Base-by-base conservation (phyloP, 1,140 invertebrate species). In the Idris sp. region DNA sequence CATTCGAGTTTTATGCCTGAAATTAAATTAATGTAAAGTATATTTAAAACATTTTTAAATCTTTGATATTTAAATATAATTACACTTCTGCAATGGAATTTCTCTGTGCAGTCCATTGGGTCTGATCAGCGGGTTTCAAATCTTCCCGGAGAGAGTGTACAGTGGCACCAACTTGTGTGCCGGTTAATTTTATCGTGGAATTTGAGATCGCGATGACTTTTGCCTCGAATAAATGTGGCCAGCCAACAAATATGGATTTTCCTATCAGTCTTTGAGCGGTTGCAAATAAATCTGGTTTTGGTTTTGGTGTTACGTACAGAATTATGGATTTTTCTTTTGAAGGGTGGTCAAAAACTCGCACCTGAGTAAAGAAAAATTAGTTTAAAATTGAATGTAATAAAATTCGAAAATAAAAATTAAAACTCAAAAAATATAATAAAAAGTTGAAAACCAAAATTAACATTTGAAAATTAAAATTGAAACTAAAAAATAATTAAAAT, bases 181-280 rank as follows among this genome's bases (percentile, higher is more conserved):
- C 41, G 35, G 15, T 22, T 9, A 40, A 75, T 68, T 58, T 85
- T 0, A 13, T 9, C 0, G 65, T 59, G 3, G 1, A 6, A 14
- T 76, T 74, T 0, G 82, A 79, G 11, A 87, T 69, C 1, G 43
- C 80, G 0, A 84, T 14, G 0, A 86, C 83, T 10, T 74, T 88
- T 3, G 83, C 94, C 85, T 96, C 94, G 19, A 91, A 89, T 14
- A 98, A 88, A 88, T 97, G 94, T 3, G 97, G 97, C 96, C 97
- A 98, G 2, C 90, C 90, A 0, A 96, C 93, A 88, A 91, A 94
- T 0, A 97, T 89, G 14, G 87, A 88, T 79, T 93, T 92, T 0
- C 93, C 94, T 8, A 97, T 79, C 28, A 94, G 81, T 19, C 93
- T 84, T 0, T 89, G 79, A 4, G 92, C 91, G 3, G 93, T 83